phyloP scores from a whole-genome alignment of 1,140 invertebrate species.

The Aphaenogaster floridana region DNA sequence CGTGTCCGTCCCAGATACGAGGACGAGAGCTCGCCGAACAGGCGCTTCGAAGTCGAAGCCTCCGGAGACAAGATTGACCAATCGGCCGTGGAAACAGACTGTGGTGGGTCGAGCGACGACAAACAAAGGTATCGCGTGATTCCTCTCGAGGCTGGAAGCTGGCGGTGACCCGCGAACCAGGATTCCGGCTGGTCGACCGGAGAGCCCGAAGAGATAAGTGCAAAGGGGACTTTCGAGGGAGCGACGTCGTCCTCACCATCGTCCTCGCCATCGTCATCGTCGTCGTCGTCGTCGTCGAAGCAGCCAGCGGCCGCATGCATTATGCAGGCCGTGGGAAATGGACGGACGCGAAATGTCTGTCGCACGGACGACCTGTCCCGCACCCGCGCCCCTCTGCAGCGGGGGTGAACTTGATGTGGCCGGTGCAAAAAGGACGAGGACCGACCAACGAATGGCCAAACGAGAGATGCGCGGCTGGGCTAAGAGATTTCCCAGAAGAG shows the following conservation, averaged over 20 bases:
- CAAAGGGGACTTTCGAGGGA: conserved; percentile 64
- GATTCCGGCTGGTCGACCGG: conserved; percentile 14
- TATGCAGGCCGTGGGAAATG: conserved; percentile 77
- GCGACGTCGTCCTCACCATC: conserved; percentile 2
- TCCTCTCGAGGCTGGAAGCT: conserved; percentile 47
- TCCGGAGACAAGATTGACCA: conserved; percentile 61
- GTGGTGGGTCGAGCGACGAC: conserved; percentile 23
- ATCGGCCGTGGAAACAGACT: conserved; percentile 63
- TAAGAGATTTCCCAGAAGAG: conserved; percentile 75
- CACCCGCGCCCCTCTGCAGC: neutral
- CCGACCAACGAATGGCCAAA: conserved; percentile 31
- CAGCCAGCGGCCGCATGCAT: conserved; percentile 71
- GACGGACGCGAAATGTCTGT: conserved; percentile 69
- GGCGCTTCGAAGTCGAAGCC: neutral
- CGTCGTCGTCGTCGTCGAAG: neutral
- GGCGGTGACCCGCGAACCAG: conserved; percentile 33
- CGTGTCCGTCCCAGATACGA: neutral
- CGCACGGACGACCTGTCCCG: neutral
- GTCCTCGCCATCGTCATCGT: conserved; percentile 2
- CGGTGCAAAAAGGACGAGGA: conserved; percentile 55
- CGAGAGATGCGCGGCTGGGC: conserved; percentile 32
- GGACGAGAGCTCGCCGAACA: neutral
- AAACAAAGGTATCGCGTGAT: conserved; percentile 70
- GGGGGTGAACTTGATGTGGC: conserved; percentile 43
- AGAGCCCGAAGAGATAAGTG: conserved; percentile 62